Evolutionary conservation across 2,888 invertebrate genomes (phyloP).

Genomic region (Phlogophora meticulosa): DNA sequence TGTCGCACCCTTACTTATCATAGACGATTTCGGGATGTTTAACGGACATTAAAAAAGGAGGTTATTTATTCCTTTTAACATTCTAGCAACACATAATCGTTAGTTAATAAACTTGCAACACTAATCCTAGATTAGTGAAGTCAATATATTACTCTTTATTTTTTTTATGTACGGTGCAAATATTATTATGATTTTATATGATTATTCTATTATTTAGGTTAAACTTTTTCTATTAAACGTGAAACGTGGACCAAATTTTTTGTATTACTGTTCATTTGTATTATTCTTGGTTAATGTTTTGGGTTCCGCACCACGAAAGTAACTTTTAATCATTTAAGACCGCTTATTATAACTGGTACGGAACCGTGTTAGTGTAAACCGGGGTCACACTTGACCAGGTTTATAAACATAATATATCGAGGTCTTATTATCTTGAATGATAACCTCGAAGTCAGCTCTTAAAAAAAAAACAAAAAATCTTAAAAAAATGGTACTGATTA

Average conservation of each 20-base stretch:
- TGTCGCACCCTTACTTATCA: background rate
- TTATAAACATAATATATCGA: background rate
- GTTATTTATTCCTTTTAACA: slow-evolving; percentile 12
- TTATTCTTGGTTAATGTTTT: slow-evolving; percentile 1
- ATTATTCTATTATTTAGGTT: slow-evolving; percentile 14
- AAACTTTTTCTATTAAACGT: slow-evolving; percentile 30
- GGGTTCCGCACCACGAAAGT: background rate
- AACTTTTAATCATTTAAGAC: no score
- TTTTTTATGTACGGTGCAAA: slow-evolving; percentile 50
- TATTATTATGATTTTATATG: slow-evolving; percentile 31
- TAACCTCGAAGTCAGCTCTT: background rate
- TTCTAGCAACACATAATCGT: slow-evolving; percentile 20
- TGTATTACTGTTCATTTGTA: slow-evolving; percentile 22
- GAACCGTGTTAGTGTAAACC: background rate
- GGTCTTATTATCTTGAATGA: background rate
- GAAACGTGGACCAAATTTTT: slow-evolving; percentile 51
- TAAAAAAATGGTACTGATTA: slow-evolving; percentile 28
- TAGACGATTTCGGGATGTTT: background rate
- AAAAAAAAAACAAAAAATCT: background rate
- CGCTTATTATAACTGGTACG: background rate
- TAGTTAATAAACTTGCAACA: slow-evolving; percentile 9
- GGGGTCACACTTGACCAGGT: background rate
- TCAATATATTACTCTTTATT: slow-evolving; percentile 27
- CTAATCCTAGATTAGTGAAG: slow-evolving; percentile 44
- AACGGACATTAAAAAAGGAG: background rate